Base-by-base conservation (phyloP, 2,797 vertebrate species). In the Brotogeris chrysoptera region DNA sequence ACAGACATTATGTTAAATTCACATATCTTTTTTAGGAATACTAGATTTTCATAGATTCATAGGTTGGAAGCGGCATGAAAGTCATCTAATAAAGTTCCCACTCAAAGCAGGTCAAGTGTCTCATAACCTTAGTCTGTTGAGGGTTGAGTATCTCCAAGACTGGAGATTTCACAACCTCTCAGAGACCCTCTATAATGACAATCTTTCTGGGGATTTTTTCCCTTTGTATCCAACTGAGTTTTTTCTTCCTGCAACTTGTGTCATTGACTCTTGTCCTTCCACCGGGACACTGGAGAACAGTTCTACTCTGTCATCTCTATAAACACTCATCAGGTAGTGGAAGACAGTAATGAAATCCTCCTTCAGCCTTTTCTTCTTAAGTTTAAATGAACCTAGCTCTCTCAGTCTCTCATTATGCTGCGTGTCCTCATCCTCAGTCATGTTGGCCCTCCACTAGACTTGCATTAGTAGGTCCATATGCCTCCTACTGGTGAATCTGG, bases 21-120 rank as follows among this genome's bases (percentile, higher is more conserved):
- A 17, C 0, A 0, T 11, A 30, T 10, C 3, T 41, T 74, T 77
- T 78, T 63, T 15, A 73, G 15, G 9, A 86, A 65, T 49, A n/a
- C 5, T 24, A 53, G 34, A 38, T 76, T 65, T 81, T 69, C 32
- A 49, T 18, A 53, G 27, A 46, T 14, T 72, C 30, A 32, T 24
- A n/a, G 21, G 13, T 53, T 79, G 21, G 16, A 81, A 72, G 2
- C 11, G 7, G 87, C 15, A 14, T 66, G 30, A 36, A 80, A 34
- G 9, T 24, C 8, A 7, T 69, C 53, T 61, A 57, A 24, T 52
- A 61, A 2, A 57, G 17, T 50, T 73, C 11, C 28, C 32, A 76
- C 65, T 77, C n/a, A 61, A 77, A 91, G 27, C 12, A 85, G 5
- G 15, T 36, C 28, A 88, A 64, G 19, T 24, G 7, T 72, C 16